Base-by-base conservation (phyloP, 1,140 invertebrate species). In the Triops cancriformis region DNA sequence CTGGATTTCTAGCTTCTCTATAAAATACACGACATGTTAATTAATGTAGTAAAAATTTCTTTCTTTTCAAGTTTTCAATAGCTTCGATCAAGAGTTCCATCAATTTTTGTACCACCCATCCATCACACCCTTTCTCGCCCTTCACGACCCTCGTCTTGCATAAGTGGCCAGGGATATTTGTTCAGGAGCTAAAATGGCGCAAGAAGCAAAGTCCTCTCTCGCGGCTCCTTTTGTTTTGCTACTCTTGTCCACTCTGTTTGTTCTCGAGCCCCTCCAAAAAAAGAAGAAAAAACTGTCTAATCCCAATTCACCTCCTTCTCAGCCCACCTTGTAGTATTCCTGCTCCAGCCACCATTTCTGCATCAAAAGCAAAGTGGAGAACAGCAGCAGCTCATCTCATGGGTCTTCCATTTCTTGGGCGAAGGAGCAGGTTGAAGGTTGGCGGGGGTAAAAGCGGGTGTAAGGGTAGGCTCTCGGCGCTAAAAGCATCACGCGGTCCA, bases 401-500 rank as follows among this genome's bases (percentile, higher is more conserved):
- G 51, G 51, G 51, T 64, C 51, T 64, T 64, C 51, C 51, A 64
- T 64, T 64, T 64, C 51, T 64, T 64, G 14, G 51, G 43, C 43
- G 11, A 45, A 45, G 43, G 11, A 45, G 43, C 43, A 45, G 43
- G 43, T 18, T 37, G 31, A 37, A 7, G 31, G 31, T 37, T 37
- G 31, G 31, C 7, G 31, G 31, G 31, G 31, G 31, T 7, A 37
- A 37, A 7, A 37, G 2, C 2, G 31, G 31, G 31, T 37, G 31
- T 37, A 37, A 64, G 51, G 51, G 51, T 64, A 64, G 51, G 14
- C 51, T 12, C 51, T 64, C 23, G 51, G 51, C 51, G 51, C 51
- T 64, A 64, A 64, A 64, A 64, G 51, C 51, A 64, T 64, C 51
- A 64, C 51, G 51, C 51, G 51, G 51, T 64, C 51, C 51, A 64